Percentiles rank a stretch among this genome's conserved stretches.
Evolutionary conservation across 2,113 vertebrate genomes (phyloP).

Genomic region (Melanostigma gelatinosum): DNA sequence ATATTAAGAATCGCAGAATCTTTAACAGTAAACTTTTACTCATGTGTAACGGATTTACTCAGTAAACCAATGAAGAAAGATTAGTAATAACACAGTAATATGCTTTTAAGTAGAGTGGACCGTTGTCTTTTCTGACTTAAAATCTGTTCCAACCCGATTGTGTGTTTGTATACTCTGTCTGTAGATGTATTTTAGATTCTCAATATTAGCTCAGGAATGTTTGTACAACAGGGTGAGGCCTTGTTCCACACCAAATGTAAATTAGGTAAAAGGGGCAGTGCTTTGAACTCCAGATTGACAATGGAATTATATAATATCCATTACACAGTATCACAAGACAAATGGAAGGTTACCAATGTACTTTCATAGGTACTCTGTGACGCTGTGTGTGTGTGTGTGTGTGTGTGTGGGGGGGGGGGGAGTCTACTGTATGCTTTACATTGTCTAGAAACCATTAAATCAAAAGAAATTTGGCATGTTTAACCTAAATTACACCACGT

Average conservation of each 20-base stretch:
- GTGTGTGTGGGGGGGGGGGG: neutral
- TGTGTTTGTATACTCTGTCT: neutral
- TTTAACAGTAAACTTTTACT: neutral
- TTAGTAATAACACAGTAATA: neutral
- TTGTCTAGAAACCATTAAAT: slow-evolving; percentile 16
- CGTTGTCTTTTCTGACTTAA: neutral
- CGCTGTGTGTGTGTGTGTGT: too few species aligned
- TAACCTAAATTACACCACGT: neutral
- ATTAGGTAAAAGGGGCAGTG: slow-evolving; percentile 32
- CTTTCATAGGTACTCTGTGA: neutral
- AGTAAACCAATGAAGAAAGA: neutral
- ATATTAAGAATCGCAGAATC: neutral
- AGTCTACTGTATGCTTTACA: neutral
- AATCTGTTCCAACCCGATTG: neutral
- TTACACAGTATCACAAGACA: slow-evolving; percentile 19
- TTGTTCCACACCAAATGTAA: slow-evolving; percentile 40
- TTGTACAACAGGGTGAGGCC: slow-evolving; percentile 36
- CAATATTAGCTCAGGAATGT: slow-evolving; percentile 7
- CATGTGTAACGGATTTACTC: neutral
- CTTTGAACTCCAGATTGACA: slow-evolving; percentile 22
- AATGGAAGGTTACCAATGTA: slow-evolving; percentile 17
- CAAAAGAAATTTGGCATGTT: neutral
- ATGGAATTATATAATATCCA: slow-evolving; percentile 25
- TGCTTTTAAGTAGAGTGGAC: neutral
- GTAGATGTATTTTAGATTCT: slow-evolving; percentile 1